Conservation (phyloP, 2,113 vertebrate species). For the Nesoenas mayeri region DNA sequence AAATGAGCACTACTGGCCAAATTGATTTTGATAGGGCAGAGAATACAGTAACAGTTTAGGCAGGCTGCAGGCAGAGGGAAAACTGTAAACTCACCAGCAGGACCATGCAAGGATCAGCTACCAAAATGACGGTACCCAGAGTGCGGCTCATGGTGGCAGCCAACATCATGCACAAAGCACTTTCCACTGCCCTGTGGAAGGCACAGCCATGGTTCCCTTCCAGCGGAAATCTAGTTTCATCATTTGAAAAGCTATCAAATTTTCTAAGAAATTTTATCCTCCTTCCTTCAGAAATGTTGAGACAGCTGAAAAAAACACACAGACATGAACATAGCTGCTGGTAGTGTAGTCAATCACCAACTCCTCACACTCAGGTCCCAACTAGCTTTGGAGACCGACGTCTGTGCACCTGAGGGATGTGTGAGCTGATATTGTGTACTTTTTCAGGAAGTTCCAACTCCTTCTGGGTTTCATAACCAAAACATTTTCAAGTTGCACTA, state of each 20-base stretch:
- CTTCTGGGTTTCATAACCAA: neutral
- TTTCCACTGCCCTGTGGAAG: neutral
- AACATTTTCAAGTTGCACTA: neutral
- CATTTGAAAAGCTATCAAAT: neutral
- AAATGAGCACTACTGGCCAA: neutral
- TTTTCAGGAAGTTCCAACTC: neutral
- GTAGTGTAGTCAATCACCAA: neutral
- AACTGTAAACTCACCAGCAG: neutral
- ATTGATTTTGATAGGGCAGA: neutral
- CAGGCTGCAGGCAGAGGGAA: neutral
- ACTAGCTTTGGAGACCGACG: neutral
- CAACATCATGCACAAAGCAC: neutral
- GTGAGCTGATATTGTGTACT: neutral
- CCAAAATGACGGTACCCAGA: neutral
- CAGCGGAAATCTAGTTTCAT: neutral
- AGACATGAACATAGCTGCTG: neutral
- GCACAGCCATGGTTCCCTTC: neutral
- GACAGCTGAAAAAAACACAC: neutral
- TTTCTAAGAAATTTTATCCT: neutral
- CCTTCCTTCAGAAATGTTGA: neutral
- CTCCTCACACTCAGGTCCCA: neutral
- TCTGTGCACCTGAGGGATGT: neutral
- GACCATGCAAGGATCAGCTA: neutral
- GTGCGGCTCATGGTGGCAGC: rapidly evolving
- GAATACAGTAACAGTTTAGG: neutral